These are phyloP conservation scores for Pteruthius melanotis DNA, from an alignment of 2,113 vertebrate genomes.

Conservation along the genomic window DNA sequence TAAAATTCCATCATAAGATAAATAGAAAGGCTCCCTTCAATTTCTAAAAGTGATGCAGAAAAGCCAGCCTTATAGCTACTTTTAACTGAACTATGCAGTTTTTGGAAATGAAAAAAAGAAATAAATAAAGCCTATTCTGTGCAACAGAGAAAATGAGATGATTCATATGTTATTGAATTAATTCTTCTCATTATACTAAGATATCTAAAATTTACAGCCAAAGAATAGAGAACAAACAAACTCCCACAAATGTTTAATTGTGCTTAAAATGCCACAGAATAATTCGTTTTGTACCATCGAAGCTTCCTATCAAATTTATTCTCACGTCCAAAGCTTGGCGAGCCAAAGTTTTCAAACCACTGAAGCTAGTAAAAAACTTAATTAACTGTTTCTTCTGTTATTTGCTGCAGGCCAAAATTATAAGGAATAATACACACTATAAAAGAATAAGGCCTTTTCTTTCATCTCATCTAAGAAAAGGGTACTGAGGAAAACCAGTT, in stretches of 20 bases:
- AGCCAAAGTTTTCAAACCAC: constrained; percentile 42
- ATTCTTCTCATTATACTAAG: constrained; percentile 35
- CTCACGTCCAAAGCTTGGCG: background rate
- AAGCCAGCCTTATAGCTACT: background rate
- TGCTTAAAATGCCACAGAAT: constrained; percentile 51
- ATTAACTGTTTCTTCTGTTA: constrained; percentile 39
- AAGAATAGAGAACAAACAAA: constrained; percentile 51
- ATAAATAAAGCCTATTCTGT: background rate
- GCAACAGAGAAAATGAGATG: background rate
- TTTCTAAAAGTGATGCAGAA: background rate
- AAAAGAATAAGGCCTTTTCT: background rate
- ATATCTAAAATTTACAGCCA: constrained; percentile 51
- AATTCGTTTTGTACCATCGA: constrained; percentile 42
- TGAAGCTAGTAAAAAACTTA: constrained; percentile 42
- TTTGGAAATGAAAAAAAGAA: background rate
- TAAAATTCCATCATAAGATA: background rate
- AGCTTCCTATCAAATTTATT: constrained; percentile 52
- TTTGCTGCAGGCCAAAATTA: background rate
- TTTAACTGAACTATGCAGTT: background rate
- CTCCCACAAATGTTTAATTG: constrained; percentile 58
- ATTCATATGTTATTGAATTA: constrained; percentile 51
- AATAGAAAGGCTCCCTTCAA: background rate
- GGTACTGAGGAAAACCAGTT: background rate
- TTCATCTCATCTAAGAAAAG: background rate
- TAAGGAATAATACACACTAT: background rate